Evolutionary conservation across 2,888 invertebrate genomes (phyloP), one percentile per base, ranked within the genome.

Genomic region (Trichogramma evanescens): DNA sequence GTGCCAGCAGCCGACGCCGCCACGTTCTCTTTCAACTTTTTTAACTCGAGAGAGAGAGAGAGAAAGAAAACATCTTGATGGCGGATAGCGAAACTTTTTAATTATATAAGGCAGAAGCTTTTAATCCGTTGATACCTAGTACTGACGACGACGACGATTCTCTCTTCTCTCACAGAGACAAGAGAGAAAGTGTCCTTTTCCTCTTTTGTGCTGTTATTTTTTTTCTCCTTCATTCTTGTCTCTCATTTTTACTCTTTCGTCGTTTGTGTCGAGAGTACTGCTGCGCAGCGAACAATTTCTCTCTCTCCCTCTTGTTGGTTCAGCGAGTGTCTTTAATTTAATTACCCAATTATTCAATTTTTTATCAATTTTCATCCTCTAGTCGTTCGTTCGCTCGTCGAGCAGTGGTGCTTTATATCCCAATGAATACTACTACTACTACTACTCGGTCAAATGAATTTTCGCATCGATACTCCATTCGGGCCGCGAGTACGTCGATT

Each of bases 371-470:
- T 26, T 54, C 5, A 26, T 38, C 7, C 13, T 38, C 10, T 38
- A 40, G n/a, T 53, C n/a, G 56, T 49, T 50, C 43, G 10, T 1
- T 10, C 26, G 26, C 26, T 26, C 26, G 26, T 71, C 72, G 71
- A 71, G 71, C 70, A 73, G 71, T 69, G 66, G 67, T 59, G 61
- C 65, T 58, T 50, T 61, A 61, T 61, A 63, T 58, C 61, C 54
- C 59, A 56, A 66, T 65, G 66, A 64, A 68, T 66, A 65, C 66
- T 65, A 65, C 63, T 56, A 58, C 46, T 48, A 60, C 26, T 2
- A 26, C 26, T 26, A 26, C 26, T 26, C 26, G 26, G 26, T 26
- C 26, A 26, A 26, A 26, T 26, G 26, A 26, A 26, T 26, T 26
- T 26, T 26, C 26, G 26, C 26, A 3, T 26, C 26, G 26, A 26